Evolutionary conservation across 2,797 vertebrate species (phyloP), one percentile per base, ranked within the genome.

Genomic region (Balearica regulorum): DNA sequence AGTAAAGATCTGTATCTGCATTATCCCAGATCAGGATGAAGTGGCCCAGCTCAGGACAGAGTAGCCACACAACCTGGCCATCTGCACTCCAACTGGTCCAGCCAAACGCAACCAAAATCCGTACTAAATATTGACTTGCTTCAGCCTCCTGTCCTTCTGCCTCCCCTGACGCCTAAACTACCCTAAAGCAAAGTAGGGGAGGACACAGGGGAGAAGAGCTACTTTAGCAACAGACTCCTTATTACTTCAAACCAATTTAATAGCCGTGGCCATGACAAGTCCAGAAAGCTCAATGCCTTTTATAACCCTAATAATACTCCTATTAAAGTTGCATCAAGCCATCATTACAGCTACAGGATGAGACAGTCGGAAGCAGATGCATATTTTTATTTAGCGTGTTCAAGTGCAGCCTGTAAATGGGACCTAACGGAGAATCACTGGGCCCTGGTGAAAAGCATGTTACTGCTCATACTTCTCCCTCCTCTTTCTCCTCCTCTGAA

Each of bases 191-290:
- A 83, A 51, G 80, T 6, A 2, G 11, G 31, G 31, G 18, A 80
- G 48, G 48, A 39, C 49, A 39, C 0, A 0, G 26, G n/a, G 20
- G 2, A 72, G 61, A 79, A 51, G 33, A 87, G 33, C 39, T 26
- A 48, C 83, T 83, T 53, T 16, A 69, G 65, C n/a, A 53, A 48
- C 29, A 78, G 48, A 11, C 54, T 69, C 77, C 31, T 51, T 48
- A 77, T 88, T 83, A 70, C 60, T 76, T 87, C 29, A 70, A 83
- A 79, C 44, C 69, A 44, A 78, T 77, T 81, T 54, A 89, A 92
- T 1, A 2, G 43, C 61, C 26, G 19, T 5, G 25, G 83, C 71
- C 55, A 26, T 3, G 72, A 33, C 46, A 82, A 90, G 77, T 19
- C 58, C 37, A 55, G 41, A 64, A 62, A 69, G 31, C 72, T 81